Conservation (phyloP, 1,140 invertebrate species). For the Scaptomyza montana region DNA sequence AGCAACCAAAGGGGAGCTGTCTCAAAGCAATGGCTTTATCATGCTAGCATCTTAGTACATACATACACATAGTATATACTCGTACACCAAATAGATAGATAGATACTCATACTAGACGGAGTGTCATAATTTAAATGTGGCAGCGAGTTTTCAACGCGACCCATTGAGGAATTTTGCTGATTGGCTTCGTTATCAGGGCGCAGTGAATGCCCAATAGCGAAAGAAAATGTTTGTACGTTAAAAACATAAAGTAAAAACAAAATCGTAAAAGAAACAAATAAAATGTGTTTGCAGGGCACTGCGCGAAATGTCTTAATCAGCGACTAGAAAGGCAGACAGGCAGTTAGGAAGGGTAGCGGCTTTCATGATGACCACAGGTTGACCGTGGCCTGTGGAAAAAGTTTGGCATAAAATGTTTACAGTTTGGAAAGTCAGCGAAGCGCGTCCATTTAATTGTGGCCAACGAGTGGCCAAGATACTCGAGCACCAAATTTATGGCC, state of each 20-base stretch:
- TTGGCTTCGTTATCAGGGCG: slow-evolving; percentile 59
- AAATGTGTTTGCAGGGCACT: slow-evolving; percentile 26
- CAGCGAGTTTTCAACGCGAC: background rate
- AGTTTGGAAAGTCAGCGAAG: slow-evolving; percentile 69
- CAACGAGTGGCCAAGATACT: slow-evolving; percentile 58
- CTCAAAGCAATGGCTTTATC: slow-evolving; percentile 14
- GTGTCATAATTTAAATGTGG: slow-evolving; percentile 65
- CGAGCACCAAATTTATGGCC: slow-evolving; percentile 70
- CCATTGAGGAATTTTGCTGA: slow-evolving; percentile 36
- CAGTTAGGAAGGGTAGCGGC: slow-evolving; percentile 1
- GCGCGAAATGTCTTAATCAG: slow-evolving; percentile 67
- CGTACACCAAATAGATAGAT: background rate
- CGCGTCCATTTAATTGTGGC: slow-evolving; percentile 73
- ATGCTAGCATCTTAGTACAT: slow-evolving; percentile 32
- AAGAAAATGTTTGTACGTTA: slow-evolving; percentile 6
- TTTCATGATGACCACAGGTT: slow-evolving; percentile 7
- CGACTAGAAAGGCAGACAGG: slow-evolving; percentile 10
- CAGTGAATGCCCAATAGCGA: slow-evolving; percentile 17
- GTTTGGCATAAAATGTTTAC: slow-evolving; percentile 69
- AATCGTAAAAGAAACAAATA: slow-evolving; percentile 16
- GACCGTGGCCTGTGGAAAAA: slow-evolving; percentile 26
- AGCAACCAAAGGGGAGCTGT: background rate
- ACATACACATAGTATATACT: background rate
- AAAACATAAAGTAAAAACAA: slow-evolving; percentile 26
- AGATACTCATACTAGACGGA: slow-evolving; percentile 9